Percentiles rank a stretch among this genome's conserved stretches.
phyloP scores from a whole-genome alignment of 2,113 vertebrate species.

The Myiopsitta monachus region DNA sequence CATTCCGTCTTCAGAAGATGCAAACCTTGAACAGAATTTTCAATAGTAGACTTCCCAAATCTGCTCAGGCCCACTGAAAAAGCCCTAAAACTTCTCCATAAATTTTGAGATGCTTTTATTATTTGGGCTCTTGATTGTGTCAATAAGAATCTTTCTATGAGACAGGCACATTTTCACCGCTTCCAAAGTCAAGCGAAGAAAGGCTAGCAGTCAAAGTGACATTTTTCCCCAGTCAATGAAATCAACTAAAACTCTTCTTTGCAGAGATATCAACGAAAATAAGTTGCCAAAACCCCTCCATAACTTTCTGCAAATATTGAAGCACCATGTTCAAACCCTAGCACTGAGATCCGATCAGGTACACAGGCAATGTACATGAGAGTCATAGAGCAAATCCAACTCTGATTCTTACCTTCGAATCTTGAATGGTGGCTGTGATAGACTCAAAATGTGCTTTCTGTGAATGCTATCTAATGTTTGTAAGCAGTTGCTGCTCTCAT shows the following conservation, averaged over 20 bases:
- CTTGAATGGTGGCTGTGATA: neutral
- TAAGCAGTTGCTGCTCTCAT: neutral
- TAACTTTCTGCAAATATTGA: neutral
- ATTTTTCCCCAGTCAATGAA: neutral
- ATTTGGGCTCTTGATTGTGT: neutral
- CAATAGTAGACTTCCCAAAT: neutral
- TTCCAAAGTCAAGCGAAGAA: neutral
- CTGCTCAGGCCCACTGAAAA: neutral
- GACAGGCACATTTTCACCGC: neutral
- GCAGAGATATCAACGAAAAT: neutral
- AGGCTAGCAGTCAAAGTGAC: neutral
- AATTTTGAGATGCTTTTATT: neutral
- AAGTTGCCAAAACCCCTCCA: neutral
- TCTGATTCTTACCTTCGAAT: neutral
- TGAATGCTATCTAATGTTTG: neutral
- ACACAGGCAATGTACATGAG: neutral
- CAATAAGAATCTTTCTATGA: neutral
- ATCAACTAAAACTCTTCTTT: neutral
- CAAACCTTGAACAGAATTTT: neutral
- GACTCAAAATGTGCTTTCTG: neutral
- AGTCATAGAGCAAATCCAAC: neutral
- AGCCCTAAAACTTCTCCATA: neutral
- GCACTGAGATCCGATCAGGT: neutral
- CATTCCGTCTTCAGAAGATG: neutral
- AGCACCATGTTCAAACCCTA: neutral